Conservation (phyloP, 1,140 invertebrate genomes). For the Anastrepha ludens region DNA sequence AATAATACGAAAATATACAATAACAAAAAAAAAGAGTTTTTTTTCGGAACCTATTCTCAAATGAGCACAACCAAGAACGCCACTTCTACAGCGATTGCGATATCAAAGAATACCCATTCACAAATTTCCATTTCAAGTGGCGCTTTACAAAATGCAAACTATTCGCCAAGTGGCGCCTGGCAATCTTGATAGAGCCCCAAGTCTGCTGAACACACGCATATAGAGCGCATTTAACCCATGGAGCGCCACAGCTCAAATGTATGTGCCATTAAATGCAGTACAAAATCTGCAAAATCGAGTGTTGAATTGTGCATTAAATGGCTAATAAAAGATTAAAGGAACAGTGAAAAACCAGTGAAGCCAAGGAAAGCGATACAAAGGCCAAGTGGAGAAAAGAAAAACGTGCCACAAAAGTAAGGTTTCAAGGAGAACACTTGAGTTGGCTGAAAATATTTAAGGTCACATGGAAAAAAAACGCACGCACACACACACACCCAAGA, state of each 20-base stretch:
- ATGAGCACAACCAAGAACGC: neutral
- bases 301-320: conserved; percentile 47
- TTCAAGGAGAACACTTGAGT: neutral
- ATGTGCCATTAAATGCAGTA: conserved; percentile 16
- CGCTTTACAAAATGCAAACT: conserved; percentile 44
- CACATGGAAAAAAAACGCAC: neutral
- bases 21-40: no score
- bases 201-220: neutral
- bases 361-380: neutral
- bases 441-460: neutral
- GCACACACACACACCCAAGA: neutral
- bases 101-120: conserved; percentile 3
- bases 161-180: neutral
- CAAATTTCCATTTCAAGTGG: conserved; percentile 24
- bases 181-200: neutral
- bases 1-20: no score
- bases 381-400: neutral
- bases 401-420: neutral
- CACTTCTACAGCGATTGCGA: neutral
- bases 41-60: no score
- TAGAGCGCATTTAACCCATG: neutral
- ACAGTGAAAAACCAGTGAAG: neutral
- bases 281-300: conserved; percentile 39
- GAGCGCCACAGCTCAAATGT: neutral
- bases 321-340: conserved; percentile 49